Evolutionary conservation across 2,113 vertebrate species (phyloP), one percentile per base, ranked within the genome.

Genomic region (Bubalus kerabau): DNA sequence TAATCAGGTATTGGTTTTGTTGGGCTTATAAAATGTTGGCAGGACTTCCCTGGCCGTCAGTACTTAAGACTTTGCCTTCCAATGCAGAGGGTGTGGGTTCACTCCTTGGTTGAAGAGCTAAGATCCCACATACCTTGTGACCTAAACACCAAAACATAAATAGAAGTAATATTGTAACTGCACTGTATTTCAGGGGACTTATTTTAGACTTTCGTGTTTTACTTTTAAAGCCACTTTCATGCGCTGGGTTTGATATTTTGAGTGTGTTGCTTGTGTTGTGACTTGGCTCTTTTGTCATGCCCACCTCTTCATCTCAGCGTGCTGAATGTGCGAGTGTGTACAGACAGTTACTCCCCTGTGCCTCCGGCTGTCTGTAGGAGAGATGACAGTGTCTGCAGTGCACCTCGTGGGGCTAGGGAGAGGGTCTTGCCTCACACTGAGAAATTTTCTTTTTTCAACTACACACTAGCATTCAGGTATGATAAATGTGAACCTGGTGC

Each of bases 401-500:
- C 30, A 28, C 14, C 13, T 59, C 1, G 0, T 36, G 17, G n/a
- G 54, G 28, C 67, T 2, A 23, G 26, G 13, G 0, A 26, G 64
- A 40, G n/a, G n/a, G 24, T 32, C 52, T n/a, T 19, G 5, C 83
- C 43, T 60, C 17, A 50, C 48, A 13, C 21, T 3, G 14, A 56
- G 48, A 23, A 23, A 13, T 48, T 21, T 4, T 54, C 40, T 56
- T 23, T 46, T 52, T 43, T n/a, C 59, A 40, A 12, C 21, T 10
- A 3, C 9, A 2, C 9, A 23, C 1, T 16, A 28, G n/a, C 56
- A 5, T 24, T 24, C 52, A 26, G 52, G 3, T 30, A 6, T 21
- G 6, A 24, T 2, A 82, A 30, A 30, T 6, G 14, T 2, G 3
- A 2, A 1, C 50, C 21, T 2, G 2, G 2, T 6, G 2, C 2